These are phyloP conservation scores for Drusus annulatus DNA, from an alignment of 1,140 invertebrate genomes.

Conservation along the genomic window DNA sequence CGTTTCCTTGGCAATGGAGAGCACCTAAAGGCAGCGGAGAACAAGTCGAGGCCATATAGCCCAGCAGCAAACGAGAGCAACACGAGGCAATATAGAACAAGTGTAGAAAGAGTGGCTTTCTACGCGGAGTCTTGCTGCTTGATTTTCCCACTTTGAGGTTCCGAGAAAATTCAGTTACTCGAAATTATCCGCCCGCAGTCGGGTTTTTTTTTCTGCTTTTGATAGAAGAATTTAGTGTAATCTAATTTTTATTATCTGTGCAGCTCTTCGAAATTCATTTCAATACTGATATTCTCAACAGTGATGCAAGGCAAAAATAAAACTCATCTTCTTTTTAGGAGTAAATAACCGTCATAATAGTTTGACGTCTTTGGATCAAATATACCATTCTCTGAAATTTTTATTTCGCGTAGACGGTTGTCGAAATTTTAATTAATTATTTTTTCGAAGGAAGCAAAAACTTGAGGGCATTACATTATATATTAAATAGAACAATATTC, in stretches of 20 bases:
- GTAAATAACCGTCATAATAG: too few relatives aligned
- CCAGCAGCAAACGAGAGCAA: conserved; percentile 34
- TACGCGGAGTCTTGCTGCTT: conserved; percentile 1
- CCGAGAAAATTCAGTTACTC: conserved; percentile 38
- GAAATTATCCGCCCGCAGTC: not conserved
- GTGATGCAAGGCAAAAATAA: too few relatives aligned
- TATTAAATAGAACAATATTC: too few relatives aligned
- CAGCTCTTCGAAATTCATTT: not conserved
- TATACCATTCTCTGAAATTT: too few relatives aligned
- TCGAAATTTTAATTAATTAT: too few relatives aligned
- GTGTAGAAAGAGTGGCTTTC: not conserved
- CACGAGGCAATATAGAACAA: not conserved
- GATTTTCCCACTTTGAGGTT: conserved; percentile 39
- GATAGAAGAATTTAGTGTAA: not conserved
- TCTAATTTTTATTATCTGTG: not conserved
- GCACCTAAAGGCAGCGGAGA: conserved; percentile 5
- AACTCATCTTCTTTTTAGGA: too few relatives aligned
- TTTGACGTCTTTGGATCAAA: too few relatives aligned
- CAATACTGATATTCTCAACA: too few relatives aligned
- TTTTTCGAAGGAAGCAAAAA: too few relatives aligned
- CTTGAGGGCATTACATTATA: too few relatives aligned
- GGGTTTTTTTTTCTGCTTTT: not conserved
- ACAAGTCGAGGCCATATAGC: not conserved
- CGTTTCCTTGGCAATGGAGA: conserved; percentile 49
- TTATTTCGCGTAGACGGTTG: too few relatives aligned